Conservation (phyloP, 2,113 vertebrate genomes). For the Bubo blakistoni region DNA sequence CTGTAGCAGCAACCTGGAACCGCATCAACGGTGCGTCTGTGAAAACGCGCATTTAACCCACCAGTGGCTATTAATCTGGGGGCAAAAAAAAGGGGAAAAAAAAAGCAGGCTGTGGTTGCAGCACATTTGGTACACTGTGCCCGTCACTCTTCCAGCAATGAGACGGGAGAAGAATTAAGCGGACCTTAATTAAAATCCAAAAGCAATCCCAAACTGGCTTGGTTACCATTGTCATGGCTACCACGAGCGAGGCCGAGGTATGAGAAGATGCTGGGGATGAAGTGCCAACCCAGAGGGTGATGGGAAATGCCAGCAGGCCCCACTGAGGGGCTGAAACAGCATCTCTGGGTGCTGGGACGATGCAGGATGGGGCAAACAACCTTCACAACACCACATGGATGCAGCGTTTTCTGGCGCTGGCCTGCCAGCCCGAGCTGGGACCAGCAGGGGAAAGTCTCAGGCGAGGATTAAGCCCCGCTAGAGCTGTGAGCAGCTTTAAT, state of each 20-base stretch:
- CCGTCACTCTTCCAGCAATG: not conserved
- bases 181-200: not conserved
- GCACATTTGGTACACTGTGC: rapidly evolving
- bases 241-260: not conserved
- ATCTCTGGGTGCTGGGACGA: not conserved
- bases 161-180: not conserved
- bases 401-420: rapidly evolving
- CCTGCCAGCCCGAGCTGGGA: not conserved
- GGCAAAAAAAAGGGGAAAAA: rapidly evolving
- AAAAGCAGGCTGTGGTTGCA: not conserved
- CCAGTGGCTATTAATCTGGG: not conserved
- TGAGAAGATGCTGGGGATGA: not conserved
- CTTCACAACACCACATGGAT: not conserved
- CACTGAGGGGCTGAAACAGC: rapidly evolving
- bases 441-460: not conserved
- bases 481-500: not conserved
- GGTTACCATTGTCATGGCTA: not conserved
- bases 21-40: rapidly evolving
- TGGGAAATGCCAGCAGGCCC: not conserved
- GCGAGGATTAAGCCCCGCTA: rapidly evolving
- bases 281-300: not conserved
- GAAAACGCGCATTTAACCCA: rapidly evolving
- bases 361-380: rapidly evolving
- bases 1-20: not conserved
- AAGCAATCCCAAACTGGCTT: not conserved